Percentiles rank a stretch among this genome's conserved stretches.
These are phyloP conservation scores for Melanerpes formicivorus DNA, from an alignment of 2,113 vertebrate species.

Conservation along the genomic window DNA sequence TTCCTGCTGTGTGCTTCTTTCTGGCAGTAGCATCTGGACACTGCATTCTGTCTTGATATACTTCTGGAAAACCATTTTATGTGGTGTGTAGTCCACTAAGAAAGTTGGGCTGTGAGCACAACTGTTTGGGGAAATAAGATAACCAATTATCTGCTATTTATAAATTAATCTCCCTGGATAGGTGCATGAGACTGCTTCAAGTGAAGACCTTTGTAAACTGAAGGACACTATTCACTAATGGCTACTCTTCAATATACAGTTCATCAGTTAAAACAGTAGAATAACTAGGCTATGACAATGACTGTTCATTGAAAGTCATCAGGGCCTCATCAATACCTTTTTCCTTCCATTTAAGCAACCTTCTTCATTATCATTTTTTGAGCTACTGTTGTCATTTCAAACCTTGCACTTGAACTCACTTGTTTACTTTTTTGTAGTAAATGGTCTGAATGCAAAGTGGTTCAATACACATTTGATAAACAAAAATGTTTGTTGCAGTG, in stretches of 20 bases:
- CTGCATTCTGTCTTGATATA: background rate
- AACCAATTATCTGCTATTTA: rapidly evolving
- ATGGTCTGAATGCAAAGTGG: no score
- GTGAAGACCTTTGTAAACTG: background rate
- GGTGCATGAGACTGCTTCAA: background rate
- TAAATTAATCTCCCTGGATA: background rate
- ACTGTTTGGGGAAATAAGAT: background rate
- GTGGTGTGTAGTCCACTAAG: background rate
- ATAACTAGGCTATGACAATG: rapidly evolving
- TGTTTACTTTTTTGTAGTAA: no score
- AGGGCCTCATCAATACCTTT: no score
- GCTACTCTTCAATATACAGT: background rate
- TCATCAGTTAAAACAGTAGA: background rate
- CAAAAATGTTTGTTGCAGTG: no score
- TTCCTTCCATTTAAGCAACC: no score
- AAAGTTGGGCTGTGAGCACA: background rate
- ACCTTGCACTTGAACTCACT: no score
- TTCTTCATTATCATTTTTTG: no score
- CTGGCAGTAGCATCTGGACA: background rate
- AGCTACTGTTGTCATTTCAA: no score
- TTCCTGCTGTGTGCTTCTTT: background rate
- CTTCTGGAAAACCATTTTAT: background rate
- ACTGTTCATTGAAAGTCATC: background rate
- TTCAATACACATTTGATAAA: no score
- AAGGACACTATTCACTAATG: background rate